Base-by-base conservation (phyloP, 2,888 invertebrate genomes). In the Theretra japonica region DNA sequence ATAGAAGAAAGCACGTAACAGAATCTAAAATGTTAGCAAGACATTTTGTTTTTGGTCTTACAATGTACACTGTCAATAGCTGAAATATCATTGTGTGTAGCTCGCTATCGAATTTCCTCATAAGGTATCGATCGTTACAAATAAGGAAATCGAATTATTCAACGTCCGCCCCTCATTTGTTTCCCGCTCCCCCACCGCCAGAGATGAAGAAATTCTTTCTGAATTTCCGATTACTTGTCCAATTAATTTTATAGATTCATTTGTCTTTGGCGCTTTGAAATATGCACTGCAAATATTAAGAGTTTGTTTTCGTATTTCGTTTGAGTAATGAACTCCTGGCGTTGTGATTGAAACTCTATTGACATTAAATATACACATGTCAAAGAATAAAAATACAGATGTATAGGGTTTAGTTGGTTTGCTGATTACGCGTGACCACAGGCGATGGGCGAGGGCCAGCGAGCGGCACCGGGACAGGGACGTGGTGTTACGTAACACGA, bases 81-180 rank as follows among this genome's bases (percentile, higher is more conserved):
- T 80, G 76, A 82, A 82, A 85, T 82, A 80, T 86, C 79, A 82
- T 81, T 84, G 74, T 78, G 77, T 82, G 83, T 79, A 82, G 80
- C 78, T 78, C 77, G 83, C 86, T 91, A 92, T 91, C 88, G 85
- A 82, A 88, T 90, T 90, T 85, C 88, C 87, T 90, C 89, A 90
- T 89, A 91, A 87, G 90, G 89, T 93, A 94, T 94, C 91, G 94
- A 94, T 94, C 93, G 93, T 88, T 88, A 89, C 93, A 94, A 94
- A 94, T 94, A 94, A 94, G 93, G 94, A 94, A 94, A 94, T 94
- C 92, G 88, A 94, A 94, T 94, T 94, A 94, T 93, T 94, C 94
- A 94, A 93, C 90, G 94, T 94, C 94, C 94, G 92, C 94, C 94
- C 93, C 89, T 89, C 92, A 94, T 94, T 94, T 94, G 93, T 94